These are phyloP conservation scores for Mesopsocus fuscifrons DNA, from an alignment of 2,888 invertebrate genomes.

Conservation along the genomic window DNA sequence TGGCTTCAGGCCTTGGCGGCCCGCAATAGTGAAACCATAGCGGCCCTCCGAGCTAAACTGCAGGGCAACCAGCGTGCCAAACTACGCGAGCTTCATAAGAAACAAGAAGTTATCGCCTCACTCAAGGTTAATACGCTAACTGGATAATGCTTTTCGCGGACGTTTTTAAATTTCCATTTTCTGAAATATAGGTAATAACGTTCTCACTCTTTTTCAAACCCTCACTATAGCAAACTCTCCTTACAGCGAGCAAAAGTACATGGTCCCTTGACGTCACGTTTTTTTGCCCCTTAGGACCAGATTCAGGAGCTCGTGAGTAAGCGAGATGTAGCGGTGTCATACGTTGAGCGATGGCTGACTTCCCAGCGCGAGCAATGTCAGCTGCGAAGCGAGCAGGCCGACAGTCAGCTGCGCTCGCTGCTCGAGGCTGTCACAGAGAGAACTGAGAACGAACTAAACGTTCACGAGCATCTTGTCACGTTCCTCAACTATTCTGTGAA, in stretches of 20 bases:
- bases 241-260: too few species aligned
- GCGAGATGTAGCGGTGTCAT: background rate
- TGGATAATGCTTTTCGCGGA: too few species aligned
- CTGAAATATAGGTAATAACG: too few species aligned
- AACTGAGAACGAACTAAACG: background rate
- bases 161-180: too few species aligned
- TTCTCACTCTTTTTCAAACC: too few species aligned
- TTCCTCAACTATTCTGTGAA: background rate
- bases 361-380: background rate
- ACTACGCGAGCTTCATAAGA: slow-evolving; percentile 4
- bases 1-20: background rate
- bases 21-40: background rate
- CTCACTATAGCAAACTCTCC: too few species aligned
- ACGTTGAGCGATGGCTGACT: background rate
- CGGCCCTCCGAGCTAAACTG: background rate
- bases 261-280: too few species aligned
- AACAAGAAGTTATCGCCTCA: slow-evolving; percentile 3
- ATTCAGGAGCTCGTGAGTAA: background rate
- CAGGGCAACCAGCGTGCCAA: background rate
- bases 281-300: too few species aligned
- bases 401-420: background rate
- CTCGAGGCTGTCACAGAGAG: background rate
- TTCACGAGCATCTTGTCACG: background rate
- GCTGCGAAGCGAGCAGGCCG: background rate
- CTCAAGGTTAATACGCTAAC: background rate